phyloP scores from a whole-genome alignment of 1,140 invertebrate genomes.

The Neodiprion fabricii region DNA sequence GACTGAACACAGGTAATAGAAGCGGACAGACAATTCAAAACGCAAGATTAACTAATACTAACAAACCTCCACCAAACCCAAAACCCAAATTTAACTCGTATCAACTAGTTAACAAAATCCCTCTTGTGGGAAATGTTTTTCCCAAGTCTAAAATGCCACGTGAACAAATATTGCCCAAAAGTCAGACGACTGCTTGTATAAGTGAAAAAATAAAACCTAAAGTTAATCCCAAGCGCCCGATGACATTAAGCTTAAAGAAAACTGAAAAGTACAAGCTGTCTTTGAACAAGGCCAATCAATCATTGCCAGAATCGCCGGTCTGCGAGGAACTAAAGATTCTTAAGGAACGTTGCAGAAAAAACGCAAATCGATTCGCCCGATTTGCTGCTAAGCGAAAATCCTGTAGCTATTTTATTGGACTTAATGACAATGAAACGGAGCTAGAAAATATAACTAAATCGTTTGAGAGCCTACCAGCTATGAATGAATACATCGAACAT shows the following conservation, averaged over 20 bases:
- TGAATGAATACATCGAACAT: constrained; percentile 47
- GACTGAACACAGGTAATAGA: constrained; percentile 56
- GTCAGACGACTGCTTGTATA: constrained; percentile 50
- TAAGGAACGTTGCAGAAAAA: constrained; percentile 50
- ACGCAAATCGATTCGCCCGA: constrained; percentile 46
- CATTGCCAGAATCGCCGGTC: constrained; percentile 60
- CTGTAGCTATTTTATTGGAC: constrained; percentile 57
- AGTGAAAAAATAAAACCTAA: constrained; percentile 38
- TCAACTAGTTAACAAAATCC: constrained; percentile 48
- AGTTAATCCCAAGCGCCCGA: constrained; percentile 39
- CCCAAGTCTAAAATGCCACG: constrained; percentile 42
- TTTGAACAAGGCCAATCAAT: constrained; percentile 54
- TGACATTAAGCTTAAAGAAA: constrained; percentile 55
- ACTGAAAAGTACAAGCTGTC: constrained; percentile 59
- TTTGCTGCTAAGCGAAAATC: constrained; percentile 54
- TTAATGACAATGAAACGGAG: constrained; percentile 50
- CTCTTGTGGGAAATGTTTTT: constrained; percentile 45
- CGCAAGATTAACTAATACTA: constrained; percentile 53
- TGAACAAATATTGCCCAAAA: constrained; percentile 48
- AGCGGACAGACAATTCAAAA: constrained; percentile 44
- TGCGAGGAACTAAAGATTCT: constrained; percentile 56
- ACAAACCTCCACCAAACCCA: constrained; percentile 50
- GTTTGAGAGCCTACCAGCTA: constrained; percentile 52
- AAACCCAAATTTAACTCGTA: constrained; percentile 49
- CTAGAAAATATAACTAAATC: constrained; percentile 53